Evolutionary conservation across 2,888 invertebrate genomes (phyloP).

Genomic region (Sinohyriopsis cumingii): DNA sequence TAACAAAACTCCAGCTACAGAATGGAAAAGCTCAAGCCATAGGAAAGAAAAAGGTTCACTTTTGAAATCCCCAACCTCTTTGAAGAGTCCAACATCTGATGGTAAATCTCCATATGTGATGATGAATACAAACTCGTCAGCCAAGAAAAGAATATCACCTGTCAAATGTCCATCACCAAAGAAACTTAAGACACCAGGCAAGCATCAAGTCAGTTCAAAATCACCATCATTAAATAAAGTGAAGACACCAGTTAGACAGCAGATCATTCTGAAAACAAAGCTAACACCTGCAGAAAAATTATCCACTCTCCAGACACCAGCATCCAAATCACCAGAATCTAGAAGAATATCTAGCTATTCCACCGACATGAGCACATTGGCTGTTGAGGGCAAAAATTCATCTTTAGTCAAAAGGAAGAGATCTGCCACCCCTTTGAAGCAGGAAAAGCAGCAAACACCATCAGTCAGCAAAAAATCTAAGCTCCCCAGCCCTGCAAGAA

Average conservation of each 20-base stretch:
- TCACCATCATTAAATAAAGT: not conserved
- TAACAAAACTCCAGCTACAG: not conserved
- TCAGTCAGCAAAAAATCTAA: not conserved
- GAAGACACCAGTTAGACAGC: not conserved
- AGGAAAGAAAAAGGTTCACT: not conserved
- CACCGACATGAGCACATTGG: too few species aligned
- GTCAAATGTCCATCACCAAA: not conserved
- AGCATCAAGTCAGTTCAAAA: not conserved
- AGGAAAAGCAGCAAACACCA: constrained; percentile 1
- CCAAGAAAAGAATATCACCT: constrained; percentile 5
- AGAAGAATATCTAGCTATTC: not conserved
- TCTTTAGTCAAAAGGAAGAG: too few species aligned
- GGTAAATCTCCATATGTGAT: not conserved
- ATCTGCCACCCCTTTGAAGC: not conserved
- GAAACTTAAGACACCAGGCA: not conserved
- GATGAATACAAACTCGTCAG: not conserved
- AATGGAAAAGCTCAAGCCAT: constrained; percentile 1
- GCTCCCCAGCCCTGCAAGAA: not conserved
- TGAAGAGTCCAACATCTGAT: not conserved
- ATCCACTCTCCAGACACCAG: not conserved
- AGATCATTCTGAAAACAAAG: not conserved
- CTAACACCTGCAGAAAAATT: constrained; percentile 3
- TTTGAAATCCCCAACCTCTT: not conserved
- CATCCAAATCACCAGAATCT: constrained; percentile 9
- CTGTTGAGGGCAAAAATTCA: too few species aligned